A percentile compares a stretch with the other conserved stretches of the same genome.
These are phyloP conservation scores for human DNA, from an alignment of 2,113 vertebrate genomes.

Conservation along the genomic window GRCh38 chr6:40461501-40462000, in stretches of 20 bases:
- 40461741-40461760: not conserved
- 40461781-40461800: not conserved
- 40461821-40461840: not conserved
- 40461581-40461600: not conserved
- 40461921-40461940: not conserved
- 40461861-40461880: slow-evolving; percentile 21
- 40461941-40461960: slow-evolving; percentile 22
- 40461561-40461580: not conserved
- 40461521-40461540: not conserved
- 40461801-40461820: not conserved
- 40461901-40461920: not conserved
- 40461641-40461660: not conserved
- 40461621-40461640: not conserved
- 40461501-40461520: not conserved
- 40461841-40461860: not conserved
- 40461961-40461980: slow-evolving; percentile 63
- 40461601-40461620: not conserved
- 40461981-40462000: slow-evolving; percentile 53
- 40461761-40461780: not conserved
- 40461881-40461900: slow-evolving; percentile 19
- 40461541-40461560: not conserved
- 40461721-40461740: not conserved
- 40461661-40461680: not conserved
- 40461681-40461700: not conserved
- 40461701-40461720: not conserved